Percentiles rank a stretch among this genome's conserved stretches.
Evolutionary conservation across 2,888 invertebrate species (phyloP).

Genomic region (Cotesia congregata): DNA sequence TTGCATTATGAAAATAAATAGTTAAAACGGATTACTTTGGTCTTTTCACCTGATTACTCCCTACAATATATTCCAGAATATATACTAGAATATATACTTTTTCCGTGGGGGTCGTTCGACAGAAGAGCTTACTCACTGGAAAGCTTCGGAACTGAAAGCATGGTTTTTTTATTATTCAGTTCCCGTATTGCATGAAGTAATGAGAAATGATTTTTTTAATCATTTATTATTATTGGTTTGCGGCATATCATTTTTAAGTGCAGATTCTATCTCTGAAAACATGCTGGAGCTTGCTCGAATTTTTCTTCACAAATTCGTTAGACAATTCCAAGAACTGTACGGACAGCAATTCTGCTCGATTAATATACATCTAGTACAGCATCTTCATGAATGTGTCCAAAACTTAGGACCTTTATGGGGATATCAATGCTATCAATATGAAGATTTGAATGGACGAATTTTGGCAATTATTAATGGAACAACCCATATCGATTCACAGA

Average conservation of each 20-base stretch:
- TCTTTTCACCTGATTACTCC: too few relatives aligned
- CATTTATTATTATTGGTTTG: constrained; percentile 28
- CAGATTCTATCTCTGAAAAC: background rate
- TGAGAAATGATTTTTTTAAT: constrained; percentile 23
- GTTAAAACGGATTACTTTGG: too few relatives aligned
- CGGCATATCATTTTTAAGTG: constrained; percentile 13
- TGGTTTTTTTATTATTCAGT: constrained; percentile 33
- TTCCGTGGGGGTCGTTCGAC: too few relatives aligned
- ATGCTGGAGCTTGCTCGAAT: constrained; percentile 8
- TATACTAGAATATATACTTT: too few relatives aligned
- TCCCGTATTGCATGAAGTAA: constrained; percentile 20
- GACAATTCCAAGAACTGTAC: constrained; percentile 41
- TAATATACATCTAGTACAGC: constrained; percentile 43
- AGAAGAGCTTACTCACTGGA: too few relatives aligned
- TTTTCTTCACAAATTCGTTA: constrained; percentile 40
- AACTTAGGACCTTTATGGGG: too few relatives aligned
- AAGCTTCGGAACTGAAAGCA: constrained; percentile 25
- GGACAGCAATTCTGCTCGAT: constrained; percentile 38
- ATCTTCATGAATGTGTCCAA: constrained; percentile 35
- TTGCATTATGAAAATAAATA: too few relatives aligned
- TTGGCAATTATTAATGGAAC: too few relatives aligned
- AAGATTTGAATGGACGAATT: too few relatives aligned
- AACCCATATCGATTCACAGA: too few relatives aligned
- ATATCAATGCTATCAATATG: too few relatives aligned
- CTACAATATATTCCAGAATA: too few relatives aligned